These are phyloP conservation scores for Peribatodes rhomboidaria DNA, from an alignment of 2,888 invertebrate genomes.

Conservation along the genomic window DNA sequence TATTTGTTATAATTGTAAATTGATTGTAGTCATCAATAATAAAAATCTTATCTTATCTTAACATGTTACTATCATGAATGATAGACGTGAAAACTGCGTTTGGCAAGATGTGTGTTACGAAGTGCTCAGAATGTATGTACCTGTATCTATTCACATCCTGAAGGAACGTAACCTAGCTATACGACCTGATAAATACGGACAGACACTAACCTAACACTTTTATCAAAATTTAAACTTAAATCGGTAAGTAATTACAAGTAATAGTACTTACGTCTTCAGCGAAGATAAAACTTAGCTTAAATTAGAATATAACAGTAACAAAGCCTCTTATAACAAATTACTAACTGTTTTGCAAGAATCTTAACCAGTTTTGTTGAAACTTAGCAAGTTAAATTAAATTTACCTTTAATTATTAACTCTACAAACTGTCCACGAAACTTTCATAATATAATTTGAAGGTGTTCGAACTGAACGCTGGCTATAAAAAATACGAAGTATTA, in stretches of 20 bases:
- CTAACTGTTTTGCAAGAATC: slow-evolving; percentile 41
- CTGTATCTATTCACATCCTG: too few relatives aligned
- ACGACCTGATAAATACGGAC: neutral
- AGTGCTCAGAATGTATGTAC: too few relatives aligned
- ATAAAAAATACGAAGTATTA: slow-evolving; percentile 50
- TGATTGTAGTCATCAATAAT: too few relatives aligned
- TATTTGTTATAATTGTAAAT: too few relatives aligned
- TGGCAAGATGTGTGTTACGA: too few relatives aligned
- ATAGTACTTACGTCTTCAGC: neutral
- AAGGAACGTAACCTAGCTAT: neutral
- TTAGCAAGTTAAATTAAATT: slow-evolving; percentile 40
- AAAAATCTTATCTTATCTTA: too few relatives aligned
- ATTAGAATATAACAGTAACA: slow-evolving; percentile 11
- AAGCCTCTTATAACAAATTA: slow-evolving; percentile 36
- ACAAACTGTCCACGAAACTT: slow-evolving; percentile 44
- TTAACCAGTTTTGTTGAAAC: slow-evolving; percentile 39
- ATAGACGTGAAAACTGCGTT: too few relatives aligned
- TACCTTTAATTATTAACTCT: slow-evolving; percentile 44
- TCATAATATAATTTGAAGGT: slow-evolving; percentile 33
- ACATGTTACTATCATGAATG: too few relatives aligned
- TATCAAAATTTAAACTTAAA: too few relatives aligned
- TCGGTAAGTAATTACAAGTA: too few relatives aligned
- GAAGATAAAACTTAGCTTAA: neutral
- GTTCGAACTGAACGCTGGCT: slow-evolving; percentile 34
- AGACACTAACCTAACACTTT: too few relatives aligned